Percentiles rank a stretch among this genome's conserved stretches.
phyloP scores from a whole-genome alignment of 2,797 vertebrate species.

The Tolypeutes matacus region DNA sequence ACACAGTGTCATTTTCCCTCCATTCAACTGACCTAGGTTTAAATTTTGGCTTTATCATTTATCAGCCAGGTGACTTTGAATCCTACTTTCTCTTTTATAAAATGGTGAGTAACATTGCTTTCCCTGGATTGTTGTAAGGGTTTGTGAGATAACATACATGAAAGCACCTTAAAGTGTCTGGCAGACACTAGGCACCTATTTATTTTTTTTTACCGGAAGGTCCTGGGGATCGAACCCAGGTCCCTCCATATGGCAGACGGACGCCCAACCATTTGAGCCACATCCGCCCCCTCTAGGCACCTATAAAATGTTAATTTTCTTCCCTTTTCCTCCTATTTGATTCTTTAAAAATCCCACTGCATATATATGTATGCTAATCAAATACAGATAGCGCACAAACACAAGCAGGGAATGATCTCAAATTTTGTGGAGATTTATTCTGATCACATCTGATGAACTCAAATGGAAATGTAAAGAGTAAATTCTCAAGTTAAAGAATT shows the following conservation, averaged over 20 bases:
- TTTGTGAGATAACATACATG: not conserved
- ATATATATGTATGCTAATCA: not conserved
- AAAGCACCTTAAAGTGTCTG: not conserved
- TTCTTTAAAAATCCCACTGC: constrained; percentile 24
- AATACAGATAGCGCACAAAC: not conserved
- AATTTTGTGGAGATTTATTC: constrained; percentile 57
- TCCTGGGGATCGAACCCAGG: too few relatives aligned
- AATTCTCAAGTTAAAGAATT: constrained; percentile 59
- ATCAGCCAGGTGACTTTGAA: constrained; percentile 1
- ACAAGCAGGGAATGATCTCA: not conserved
- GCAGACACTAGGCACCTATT: not conserved
- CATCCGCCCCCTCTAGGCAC: too few relatives aligned
- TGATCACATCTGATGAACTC: constrained; percentile 25
- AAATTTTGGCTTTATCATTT: constrained; percentile 60
- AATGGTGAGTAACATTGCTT: not conserved
- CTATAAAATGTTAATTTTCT: constrained; percentile 20
- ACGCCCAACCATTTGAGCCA: too few relatives aligned
- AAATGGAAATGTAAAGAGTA: constrained; percentile 29
- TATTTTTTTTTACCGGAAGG: too few relatives aligned
- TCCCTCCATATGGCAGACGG: too few relatives aligned
- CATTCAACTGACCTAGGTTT: not conserved
- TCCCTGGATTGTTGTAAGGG: not conserved
- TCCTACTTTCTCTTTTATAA: not conserved
- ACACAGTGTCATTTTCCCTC: not conserved
- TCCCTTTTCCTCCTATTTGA: constrained; percentile 8